These are phyloP conservation scores for Acleris sparsana DNA, from an alignment of 2,888 invertebrate species.

Conservation along the genomic window DNA sequence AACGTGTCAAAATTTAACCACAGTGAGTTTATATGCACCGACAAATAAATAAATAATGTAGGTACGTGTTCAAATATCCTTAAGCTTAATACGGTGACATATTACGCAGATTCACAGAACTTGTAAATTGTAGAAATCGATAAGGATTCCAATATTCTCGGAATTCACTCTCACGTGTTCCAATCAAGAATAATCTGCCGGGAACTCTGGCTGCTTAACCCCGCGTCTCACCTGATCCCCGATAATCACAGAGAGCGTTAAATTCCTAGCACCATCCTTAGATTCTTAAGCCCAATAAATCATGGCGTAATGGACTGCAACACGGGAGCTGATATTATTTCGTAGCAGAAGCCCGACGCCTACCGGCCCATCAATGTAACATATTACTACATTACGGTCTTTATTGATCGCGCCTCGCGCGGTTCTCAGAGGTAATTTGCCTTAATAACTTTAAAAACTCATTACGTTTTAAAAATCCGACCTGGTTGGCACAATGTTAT, in stretches of 20 bases:
- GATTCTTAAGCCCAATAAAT: slow-evolving; percentile 57
- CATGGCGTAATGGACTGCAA: slow-evolving; percentile 64
- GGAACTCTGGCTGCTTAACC: not conserved
- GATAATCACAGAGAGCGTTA: slow-evolving; percentile 14
- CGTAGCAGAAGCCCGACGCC: slow-evolving; percentile 59
- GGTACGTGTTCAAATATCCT: too few relatives aligned
- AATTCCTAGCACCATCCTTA: slow-evolving; percentile 23
- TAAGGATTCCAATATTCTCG: not conserved
- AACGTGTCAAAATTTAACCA: too few relatives aligned
- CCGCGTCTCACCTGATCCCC: not conserved
- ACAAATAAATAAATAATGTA: too few relatives aligned
- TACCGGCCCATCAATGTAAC: slow-evolving; percentile 57
- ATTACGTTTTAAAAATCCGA: slow-evolving; percentile 62
- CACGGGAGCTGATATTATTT: slow-evolving; percentile 69
- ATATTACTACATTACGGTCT: slow-evolving; percentile 67
- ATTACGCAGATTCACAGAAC: too few relatives aligned
- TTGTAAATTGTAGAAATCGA: too few relatives aligned
- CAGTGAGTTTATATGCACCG: too few relatives aligned
- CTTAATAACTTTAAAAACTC: slow-evolving; percentile 77
- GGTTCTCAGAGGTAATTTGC: slow-evolving; percentile 68
- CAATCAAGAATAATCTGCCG: not conserved
- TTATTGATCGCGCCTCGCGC: slow-evolving; percentile 60
- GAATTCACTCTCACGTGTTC: not conserved
- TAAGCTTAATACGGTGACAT: not conserved
- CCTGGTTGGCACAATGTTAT: slow-evolving; percentile 40